phyloP scores from a whole-genome alignment of 2,113 vertebrate species.

The Petroica traversi region DNA sequence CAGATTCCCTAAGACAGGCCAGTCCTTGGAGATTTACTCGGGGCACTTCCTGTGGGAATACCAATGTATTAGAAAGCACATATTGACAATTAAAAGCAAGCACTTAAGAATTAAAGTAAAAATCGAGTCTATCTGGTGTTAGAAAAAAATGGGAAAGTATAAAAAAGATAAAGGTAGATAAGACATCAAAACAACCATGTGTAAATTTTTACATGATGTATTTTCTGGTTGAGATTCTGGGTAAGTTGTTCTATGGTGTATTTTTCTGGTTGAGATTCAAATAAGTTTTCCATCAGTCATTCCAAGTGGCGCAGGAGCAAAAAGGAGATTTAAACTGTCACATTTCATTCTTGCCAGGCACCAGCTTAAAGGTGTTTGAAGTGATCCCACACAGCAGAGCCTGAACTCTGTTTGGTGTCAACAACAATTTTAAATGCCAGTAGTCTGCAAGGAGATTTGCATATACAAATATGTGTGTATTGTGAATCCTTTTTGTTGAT shows the following conservation, averaged over 20 bases:
- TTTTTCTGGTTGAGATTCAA: constrained; percentile 10
- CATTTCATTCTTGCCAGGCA: constrained; percentile 26
- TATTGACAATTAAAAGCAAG: neutral
- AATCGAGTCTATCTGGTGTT: neutral
- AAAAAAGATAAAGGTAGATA: neutral
- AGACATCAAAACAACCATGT: neutral
- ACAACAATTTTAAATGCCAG: neutral
- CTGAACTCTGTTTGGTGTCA: constrained; percentile 47
- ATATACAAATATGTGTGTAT: neutral
- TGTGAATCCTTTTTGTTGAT: constrained; percentile 30
- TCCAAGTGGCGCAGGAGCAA: neutral
- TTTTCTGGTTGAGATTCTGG: neutral
- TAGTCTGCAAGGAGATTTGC: constrained; percentile 31
- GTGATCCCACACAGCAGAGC: constrained; percentile 13
- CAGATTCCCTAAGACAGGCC: neutral
- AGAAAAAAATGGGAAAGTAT: neutral
- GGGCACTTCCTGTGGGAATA: neutral
- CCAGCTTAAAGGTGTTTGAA: constrained; percentile 35
- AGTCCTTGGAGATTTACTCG: neutral
- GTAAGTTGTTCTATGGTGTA: neutral
- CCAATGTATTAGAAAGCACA: neutral
- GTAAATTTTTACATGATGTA: neutral
- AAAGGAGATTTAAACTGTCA: constrained; percentile 13
- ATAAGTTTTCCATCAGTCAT: neutral
- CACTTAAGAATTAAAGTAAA: neutral